These are phyloP conservation scores for Spheniscus mendiculus DNA, from an alignment of 2,113 vertebrate genomes.

Conservation along the genomic window DNA sequence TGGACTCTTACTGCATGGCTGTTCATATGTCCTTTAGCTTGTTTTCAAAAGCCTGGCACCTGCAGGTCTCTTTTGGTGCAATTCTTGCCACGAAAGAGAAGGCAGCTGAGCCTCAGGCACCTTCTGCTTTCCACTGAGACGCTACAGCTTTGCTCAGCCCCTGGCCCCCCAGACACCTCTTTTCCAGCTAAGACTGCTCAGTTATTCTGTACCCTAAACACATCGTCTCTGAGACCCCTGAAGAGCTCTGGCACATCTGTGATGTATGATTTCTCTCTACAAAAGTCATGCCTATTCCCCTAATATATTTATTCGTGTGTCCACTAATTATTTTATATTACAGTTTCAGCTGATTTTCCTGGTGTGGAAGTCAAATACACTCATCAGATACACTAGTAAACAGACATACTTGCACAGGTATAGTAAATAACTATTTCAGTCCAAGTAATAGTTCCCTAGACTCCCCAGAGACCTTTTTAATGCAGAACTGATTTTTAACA, in stretches of 20 bases:
- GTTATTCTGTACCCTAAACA: background rate
- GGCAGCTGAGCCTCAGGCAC: background rate
- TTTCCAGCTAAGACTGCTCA: background rate
- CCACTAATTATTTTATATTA: background rate
- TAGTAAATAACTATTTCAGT: background rate
- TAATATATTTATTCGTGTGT: background rate
- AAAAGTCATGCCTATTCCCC: background rate
- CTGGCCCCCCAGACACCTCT: background rate
- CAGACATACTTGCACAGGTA: background rate
- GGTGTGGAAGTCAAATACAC: background rate
- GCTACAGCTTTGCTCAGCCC: background rate
- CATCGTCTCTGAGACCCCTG: background rate
- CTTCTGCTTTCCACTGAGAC: background rate
- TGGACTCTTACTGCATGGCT: background rate
- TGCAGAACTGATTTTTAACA: slow-evolving; percentile 23
- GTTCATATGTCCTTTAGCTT: background rate
- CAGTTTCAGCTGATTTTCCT: background rate
- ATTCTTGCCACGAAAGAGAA: background rate
- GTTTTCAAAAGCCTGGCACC: background rate
- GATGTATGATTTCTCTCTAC: background rate
- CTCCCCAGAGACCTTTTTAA: background rate
- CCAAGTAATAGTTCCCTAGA: background rate
- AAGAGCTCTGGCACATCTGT: background rate
- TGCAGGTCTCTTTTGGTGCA: background rate
- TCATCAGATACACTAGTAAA: background rate